Percentiles rank a stretch among this genome's conserved stretches.
Conservation (phyloP, 2,797 vertebrate genomes). For the Apodemus agrarius region DNA sequence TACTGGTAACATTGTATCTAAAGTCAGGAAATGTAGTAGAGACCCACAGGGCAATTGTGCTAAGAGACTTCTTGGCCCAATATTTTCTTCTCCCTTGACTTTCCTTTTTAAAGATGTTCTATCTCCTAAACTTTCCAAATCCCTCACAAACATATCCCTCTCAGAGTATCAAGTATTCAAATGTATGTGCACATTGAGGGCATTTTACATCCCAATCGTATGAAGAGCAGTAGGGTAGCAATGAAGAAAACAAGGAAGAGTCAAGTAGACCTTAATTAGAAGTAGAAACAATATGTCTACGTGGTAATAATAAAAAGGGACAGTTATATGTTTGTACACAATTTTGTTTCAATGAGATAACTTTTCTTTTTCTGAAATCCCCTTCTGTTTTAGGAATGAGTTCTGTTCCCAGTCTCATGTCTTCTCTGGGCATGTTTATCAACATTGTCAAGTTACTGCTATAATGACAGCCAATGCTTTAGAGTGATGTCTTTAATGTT, state of each 20-base stretch:
- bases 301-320: background rate
- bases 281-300: background rate
- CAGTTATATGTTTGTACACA: background rate
- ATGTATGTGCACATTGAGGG: background rate
- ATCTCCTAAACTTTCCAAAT: background rate
- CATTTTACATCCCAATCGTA: background rate
- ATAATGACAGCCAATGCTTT: background rate
- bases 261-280: background rate
- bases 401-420: background rate
- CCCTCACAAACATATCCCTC: too few species aligned
- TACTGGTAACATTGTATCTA: background rate
- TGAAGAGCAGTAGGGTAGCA: background rate
- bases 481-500: background rate
- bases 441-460: background rate
- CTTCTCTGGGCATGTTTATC: background rate
- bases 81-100: background rate
- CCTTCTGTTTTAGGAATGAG: background rate
- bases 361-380: background rate
- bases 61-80: background rate
- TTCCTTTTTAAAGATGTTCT: background rate
- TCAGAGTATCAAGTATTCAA: background rate
- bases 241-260: background rate
- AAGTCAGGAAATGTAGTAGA: background rate
- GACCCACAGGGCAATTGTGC: background rate
- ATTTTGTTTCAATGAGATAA: background rate